Conservation (phyloP, 1,140 invertebrate species). For the Leptinotarsa lineolata region DNA sequence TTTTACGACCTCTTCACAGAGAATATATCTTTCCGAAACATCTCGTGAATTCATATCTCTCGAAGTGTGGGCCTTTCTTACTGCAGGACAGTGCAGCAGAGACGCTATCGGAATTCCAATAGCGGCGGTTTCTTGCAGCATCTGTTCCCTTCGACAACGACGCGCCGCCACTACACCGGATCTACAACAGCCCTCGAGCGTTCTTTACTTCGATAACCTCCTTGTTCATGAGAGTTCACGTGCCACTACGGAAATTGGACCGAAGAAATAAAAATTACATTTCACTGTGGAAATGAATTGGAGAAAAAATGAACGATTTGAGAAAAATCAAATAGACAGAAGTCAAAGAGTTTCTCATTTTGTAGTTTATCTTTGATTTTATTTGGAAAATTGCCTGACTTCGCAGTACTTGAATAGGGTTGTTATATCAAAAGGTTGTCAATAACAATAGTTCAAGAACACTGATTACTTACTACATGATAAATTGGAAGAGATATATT, state of each 20-base stretch:
- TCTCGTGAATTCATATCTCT: not conserved
- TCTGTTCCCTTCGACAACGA: not conserved
- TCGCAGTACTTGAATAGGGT: too few species aligned
- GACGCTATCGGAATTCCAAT: not conserved
- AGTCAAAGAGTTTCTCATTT: not conserved
- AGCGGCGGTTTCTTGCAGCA: not conserved
- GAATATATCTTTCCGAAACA: too few species aligned
- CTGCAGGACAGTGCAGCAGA: not conserved
- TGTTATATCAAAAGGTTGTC: too few species aligned
- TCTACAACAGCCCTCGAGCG: not conserved
- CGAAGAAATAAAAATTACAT: slow-evolving; percentile 11
- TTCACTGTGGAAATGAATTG: not conserved
- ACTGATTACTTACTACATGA: too few species aligned
- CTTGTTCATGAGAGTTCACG: not conserved
- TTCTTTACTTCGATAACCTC: not conserved
- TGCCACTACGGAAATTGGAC: too few species aligned
- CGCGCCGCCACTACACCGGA: not conserved
- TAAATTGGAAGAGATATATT: too few species aligned
- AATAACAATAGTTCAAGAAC: too few species aligned
- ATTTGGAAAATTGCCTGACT: too few species aligned
- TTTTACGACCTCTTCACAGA: too few species aligned
- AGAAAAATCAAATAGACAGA: slow-evolving; percentile 11
- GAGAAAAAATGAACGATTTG: not conserved
- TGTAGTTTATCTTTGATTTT: too few species aligned
- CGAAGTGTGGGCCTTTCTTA: not conserved